Evolutionary conservation across 2,113 vertebrate species (phyloP).

Genomic region (Syngnathus typhle): DNA sequence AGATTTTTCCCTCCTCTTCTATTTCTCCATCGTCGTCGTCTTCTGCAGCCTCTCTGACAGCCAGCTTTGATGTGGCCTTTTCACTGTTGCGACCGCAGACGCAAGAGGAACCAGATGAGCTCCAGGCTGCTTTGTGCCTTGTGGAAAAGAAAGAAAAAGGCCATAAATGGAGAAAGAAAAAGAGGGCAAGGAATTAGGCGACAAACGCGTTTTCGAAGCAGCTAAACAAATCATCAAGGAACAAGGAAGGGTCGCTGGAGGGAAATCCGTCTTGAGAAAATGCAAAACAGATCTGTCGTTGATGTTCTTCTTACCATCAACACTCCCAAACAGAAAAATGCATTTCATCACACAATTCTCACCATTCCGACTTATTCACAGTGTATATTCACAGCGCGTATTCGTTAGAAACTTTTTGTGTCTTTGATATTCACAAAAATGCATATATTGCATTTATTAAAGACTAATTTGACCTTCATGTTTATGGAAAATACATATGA

Average conservation of each 20-base stretch:
- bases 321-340: background rate
- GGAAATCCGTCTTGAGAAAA: background rate
- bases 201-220: background rate
- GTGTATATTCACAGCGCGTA: background rate
- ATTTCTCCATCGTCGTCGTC: conserved; percentile 43
- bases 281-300: conserved; percentile 1
- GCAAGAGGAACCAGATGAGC: conserved; percentile 69
- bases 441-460: background rate
- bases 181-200: conserved; percentile 15
- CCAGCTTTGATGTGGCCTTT: conserved; percentile 72
- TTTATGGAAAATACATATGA: background rate
- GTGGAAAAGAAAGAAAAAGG: conserved; percentile 36
- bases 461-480: no score
- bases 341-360: background rate
- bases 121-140: conserved; percentile 41
- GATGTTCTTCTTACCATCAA: background rate
- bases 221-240: background rate
- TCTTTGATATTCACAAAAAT: background rate
- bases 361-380: background rate
- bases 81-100: conserved; percentile 64
- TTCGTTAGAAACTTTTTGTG: background rate
- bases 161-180: conserved; percentile 4
- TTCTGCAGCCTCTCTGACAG: conserved; percentile 38
- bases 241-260: background rate
- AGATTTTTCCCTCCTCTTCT: conserved; percentile 47